Base-by-base conservation (phyloP, 92 coral and sea anemone species). In the Phenganax subtilis region DNA sequence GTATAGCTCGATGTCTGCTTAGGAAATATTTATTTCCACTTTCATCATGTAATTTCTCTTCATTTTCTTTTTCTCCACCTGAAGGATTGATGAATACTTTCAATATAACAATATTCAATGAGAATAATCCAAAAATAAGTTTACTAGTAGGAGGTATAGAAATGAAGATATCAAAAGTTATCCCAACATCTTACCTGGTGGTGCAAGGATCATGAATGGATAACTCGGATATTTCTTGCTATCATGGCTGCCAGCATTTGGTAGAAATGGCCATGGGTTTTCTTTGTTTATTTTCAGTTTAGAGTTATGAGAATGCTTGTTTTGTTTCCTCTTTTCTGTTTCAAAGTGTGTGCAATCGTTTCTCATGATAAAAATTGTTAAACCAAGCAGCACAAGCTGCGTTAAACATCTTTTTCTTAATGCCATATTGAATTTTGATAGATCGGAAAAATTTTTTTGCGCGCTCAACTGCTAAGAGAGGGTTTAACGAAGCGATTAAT, bases 131-230 rank as follows among this genome's bases (percentile, higher is more conserved):
- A 1, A 67, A 67, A 67, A 3, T 67, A 37, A 5, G 3, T 2
- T 37, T 37, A 1, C 5, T 37, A 37, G 2, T 37, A 37, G 47
- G 47, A 37, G 2, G 47, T 37, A 37, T 5, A 2, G 47, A 37
- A 5, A 1, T 37, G 47, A 0, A 37, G 47, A 37, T 37, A 37
- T 37, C 3, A 37, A 71, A 73, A 6, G 54, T 73, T 29, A 30
- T 30, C 16, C n/a, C 12, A 7, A 17, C 10, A 51, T 55, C 70
- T 64, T 37, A 79, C 83, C 74, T 79, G 83, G 83, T 3, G 83
- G 83, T 28, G 83, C 69, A 28, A 79, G 25, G 31, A 79, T 79
- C 55, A 79, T 12, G 53, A 61, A 79, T 79, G 83, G 83, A 60
- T 78, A 78, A 62, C 82, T 63, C 0, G 82, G 53, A 20, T 51